A percentile compares a stretch with the other conserved stretches of the same genome.
Evolutionary conservation across 37 sponge, comb jelly and placozoan genomes (phyloP).

Genomic region (Halichondria panicea): DNA sequence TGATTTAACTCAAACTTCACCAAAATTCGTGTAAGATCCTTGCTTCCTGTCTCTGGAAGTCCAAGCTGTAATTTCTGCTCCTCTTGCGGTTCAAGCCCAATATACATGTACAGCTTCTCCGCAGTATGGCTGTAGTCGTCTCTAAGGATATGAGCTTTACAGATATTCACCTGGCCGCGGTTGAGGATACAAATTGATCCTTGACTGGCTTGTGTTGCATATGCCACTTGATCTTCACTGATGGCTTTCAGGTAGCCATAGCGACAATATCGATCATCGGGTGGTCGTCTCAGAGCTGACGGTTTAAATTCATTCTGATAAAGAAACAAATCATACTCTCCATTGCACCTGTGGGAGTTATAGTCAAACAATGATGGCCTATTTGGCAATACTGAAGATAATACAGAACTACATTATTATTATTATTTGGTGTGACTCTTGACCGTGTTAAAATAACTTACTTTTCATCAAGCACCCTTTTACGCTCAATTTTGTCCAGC

Average conservation of each 20-base stretch:
- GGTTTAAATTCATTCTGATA: too few relatives aligned
- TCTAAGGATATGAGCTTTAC: slow-evolving; percentile 7
- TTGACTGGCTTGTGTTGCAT: slow-evolving; percentile 52
- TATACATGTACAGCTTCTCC: slow-evolving; percentile 16
- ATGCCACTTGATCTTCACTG: slow-evolving; percentile 34
- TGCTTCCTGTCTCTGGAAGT: neutral
- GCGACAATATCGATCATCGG: neutral
- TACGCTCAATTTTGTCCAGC: too few relatives aligned
- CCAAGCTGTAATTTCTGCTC: neutral
- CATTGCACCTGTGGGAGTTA: too few relatives aligned
- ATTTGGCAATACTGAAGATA: too few relatives aligned
- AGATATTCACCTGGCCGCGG: neutral
- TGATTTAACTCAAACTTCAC: slow-evolving; percentile 45
- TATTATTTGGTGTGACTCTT: too few relatives aligned
- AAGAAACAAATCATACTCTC: too few relatives aligned
- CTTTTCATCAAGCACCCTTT: too few relatives aligned
- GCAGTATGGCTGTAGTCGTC: slow-evolving; percentile 9
- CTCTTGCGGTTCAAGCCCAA: slow-evolving; percentile 11
- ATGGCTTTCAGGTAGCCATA: slow-evolving; percentile 19
- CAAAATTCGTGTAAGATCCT: neutral
- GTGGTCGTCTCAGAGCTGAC: neutral
- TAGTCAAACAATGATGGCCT: too few relatives aligned
- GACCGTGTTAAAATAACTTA: too few relatives aligned
- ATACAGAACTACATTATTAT: too few relatives aligned
- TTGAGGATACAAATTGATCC: slow-evolving; percentile 14